Evolutionary conservation across 2,113 vertebrate species (phyloP).

Genomic region (Gambusia holbrooki): DNA sequence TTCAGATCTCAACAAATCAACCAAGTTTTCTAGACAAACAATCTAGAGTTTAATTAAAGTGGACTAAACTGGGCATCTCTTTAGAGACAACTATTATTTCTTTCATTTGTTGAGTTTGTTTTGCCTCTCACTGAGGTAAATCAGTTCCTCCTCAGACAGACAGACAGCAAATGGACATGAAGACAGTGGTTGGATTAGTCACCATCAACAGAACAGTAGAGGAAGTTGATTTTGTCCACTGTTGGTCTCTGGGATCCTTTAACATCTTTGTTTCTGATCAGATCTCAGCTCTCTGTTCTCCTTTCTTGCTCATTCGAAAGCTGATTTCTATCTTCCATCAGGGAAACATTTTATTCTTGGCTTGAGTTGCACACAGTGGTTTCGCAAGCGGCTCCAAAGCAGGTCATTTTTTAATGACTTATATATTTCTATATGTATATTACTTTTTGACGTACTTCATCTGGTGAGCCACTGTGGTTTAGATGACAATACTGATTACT

Average conservation of each 20-base stretch:
- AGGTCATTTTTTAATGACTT: slow-evolving; percentile 4
- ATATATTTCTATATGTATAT: not conserved
- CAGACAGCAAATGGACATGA: too few relatives aligned
- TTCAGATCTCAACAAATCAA: too few relatives aligned
- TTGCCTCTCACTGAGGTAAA: too few relatives aligned
- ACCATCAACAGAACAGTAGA: not conserved
- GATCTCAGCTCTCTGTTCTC: slow-evolving; percentile 11
- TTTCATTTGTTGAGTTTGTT: too few relatives aligned
- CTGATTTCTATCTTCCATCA: slow-evolving; percentile 51
- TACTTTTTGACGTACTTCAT: slow-evolving; percentile 72
- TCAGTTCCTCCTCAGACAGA: too few relatives aligned
- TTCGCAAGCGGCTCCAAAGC: slow-evolving; percentile 13
- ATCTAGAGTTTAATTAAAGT: too few relatives aligned
- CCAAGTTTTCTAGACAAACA: too few relatives aligned
- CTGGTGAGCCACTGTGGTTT: slow-evolving; percentile 65
- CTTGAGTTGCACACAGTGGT: slow-evolving; percentile 27
- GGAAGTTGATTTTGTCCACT: not conserved
- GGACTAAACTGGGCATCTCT: too few relatives aligned
- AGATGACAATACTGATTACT: slow-evolving; percentile 65
- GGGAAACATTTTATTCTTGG: slow-evolving; percentile 50
- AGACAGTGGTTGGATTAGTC: too few relatives aligned
- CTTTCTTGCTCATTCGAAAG: slow-evolving; percentile 14
- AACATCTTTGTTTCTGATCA: not conserved
- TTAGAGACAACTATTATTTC: too few relatives aligned
- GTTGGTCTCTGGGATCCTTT: too few relatives aligned